These are phyloP conservation scores for Picus viridis DNA, from an alignment of 2,797 vertebrate genomes.

Conservation along the genomic window DNA sequence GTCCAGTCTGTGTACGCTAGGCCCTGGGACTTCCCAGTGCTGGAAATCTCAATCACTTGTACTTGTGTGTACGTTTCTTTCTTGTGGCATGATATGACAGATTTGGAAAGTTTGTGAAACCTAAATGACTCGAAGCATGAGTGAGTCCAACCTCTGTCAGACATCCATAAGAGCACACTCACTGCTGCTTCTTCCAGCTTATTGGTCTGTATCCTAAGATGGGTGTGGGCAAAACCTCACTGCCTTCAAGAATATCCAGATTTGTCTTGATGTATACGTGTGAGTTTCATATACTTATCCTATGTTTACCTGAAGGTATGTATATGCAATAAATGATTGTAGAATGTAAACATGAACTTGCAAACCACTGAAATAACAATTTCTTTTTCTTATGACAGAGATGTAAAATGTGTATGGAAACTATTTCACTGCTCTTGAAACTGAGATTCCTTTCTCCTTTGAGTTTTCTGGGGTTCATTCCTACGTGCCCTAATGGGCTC, in stretches of 20 bases:
- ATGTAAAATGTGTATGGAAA: neutral
- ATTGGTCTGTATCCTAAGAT: neutral
- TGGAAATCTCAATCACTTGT: neutral
- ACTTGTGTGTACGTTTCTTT: neutral
- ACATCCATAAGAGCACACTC: neutral
- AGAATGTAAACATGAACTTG: neutral
- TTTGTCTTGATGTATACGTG: neutral
- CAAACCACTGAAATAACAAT: neutral
- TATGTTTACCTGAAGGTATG: neutral
- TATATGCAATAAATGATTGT: neutral
- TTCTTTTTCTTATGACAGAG: neutral
- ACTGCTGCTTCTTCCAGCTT: neutral
- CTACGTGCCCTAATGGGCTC: neutral
- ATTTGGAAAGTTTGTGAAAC: neutral
- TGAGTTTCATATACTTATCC: neutral
- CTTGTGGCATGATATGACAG: neutral
- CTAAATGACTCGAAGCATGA: neutral
- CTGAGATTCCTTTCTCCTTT: neutral
- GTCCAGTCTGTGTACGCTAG: neutral
- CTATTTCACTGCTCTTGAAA: neutral
- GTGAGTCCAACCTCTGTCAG: neutral
- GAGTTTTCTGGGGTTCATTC: neutral
- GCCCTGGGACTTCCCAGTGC: neutral
- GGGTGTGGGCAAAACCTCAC: neutral
- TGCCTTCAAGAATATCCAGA: neutral